Evolutionary conservation across 2,113 vertebrate genomes (phyloP), one percentile per base, ranked within the genome.

Genomic region (Isurus oxyrinchus): DNA sequence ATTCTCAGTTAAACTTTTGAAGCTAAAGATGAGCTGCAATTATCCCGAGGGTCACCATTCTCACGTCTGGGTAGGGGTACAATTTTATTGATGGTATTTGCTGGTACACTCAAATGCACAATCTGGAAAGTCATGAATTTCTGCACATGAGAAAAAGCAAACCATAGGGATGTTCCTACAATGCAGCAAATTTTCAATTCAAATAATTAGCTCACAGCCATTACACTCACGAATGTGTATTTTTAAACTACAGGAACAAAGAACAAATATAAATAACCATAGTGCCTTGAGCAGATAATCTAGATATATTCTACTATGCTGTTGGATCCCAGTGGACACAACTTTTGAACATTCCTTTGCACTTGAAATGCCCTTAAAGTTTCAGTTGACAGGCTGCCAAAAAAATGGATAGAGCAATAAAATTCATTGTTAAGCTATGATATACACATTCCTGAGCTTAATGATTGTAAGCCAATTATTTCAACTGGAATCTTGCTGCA

Each of bases 121-220:
- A 67, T 93, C 31, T 93, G 21, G 67, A 27, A 69, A 95, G 63
- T 95, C 27, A 31, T 95, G 94, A 72, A 55, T 95, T 72, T 72
- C 11, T 25, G 44, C 44, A 31, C 19, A 95, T 2, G 14, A 6
- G 66, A 31, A 55, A n/a, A 61, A 84, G 10, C 49, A 88, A 63
- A 55, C 4, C 59, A 63, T 63, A 44, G 16, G 19, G 10, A 67
- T 76, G 67, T 55, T 69, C 63, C 21, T 21, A 49, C 23, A 67
- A 49, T 49, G 21, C 66, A 69, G 44, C 94, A 69, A 31, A 44
- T 69, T 72, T 95, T 21, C 67, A 35, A 25, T 72, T 72, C 23
- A 53, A 72, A 95, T 95, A 72, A 72, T 55, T 55, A 53, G 93
- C 93, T 94, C n/a, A 66, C 23, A 94, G 14, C n/a, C 27, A 95